These are phyloP conservation scores for Gallinago paraguaiae DNA, from an alignment of 2,113 vertebrate species.

Conservation along the genomic window DNA sequence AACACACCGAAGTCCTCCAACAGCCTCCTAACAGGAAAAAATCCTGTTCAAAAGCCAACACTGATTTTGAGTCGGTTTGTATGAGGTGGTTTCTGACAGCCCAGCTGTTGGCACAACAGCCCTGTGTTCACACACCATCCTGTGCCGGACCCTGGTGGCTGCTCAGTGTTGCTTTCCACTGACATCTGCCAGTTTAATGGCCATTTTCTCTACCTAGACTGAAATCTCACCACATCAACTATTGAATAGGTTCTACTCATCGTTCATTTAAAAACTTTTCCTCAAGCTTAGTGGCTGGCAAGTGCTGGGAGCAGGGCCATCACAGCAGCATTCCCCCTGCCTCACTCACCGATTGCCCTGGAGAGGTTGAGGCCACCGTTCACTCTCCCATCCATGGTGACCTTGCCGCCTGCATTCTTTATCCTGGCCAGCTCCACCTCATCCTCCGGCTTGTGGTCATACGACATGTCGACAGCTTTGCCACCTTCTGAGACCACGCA, in stretches of 20 bases:
- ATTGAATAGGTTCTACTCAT: background rate
- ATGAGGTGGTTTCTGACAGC: background rate
- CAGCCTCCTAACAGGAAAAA: background rate
- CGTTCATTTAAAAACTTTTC: too few species aligned
- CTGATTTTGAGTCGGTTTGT: background rate
- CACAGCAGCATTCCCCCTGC: background rate
- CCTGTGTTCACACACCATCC: background rate
- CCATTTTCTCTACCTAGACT: background rate
- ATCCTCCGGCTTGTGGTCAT: slow-evolving; percentile 97
- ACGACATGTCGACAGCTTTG: slow-evolving; percentile 95
- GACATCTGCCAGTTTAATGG: rapidly evolving
- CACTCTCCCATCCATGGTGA: slow-evolving; percentile 97
- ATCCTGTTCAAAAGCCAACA: background rate
- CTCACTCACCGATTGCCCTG: slow-evolving; percentile 89
- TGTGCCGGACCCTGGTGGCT: background rate
- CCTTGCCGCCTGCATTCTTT: slow-evolving; percentile 96
- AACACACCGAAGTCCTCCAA: background rate
- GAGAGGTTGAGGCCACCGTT: slow-evolving; percentile 98
- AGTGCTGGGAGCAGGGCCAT: rapidly evolving
- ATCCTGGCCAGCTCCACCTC: slow-evolving; percentile 94
- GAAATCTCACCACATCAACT: background rate
- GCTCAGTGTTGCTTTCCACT: background rate
- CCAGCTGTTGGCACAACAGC: background rate
- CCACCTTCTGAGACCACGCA: slow-evolving; percentile 93
- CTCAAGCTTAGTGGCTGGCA: background rate